These are phyloP conservation scores for Paracanthobrama guichenoti DNA, from an alignment of 2,113 vertebrate species.

Conservation along the genomic window DNA sequence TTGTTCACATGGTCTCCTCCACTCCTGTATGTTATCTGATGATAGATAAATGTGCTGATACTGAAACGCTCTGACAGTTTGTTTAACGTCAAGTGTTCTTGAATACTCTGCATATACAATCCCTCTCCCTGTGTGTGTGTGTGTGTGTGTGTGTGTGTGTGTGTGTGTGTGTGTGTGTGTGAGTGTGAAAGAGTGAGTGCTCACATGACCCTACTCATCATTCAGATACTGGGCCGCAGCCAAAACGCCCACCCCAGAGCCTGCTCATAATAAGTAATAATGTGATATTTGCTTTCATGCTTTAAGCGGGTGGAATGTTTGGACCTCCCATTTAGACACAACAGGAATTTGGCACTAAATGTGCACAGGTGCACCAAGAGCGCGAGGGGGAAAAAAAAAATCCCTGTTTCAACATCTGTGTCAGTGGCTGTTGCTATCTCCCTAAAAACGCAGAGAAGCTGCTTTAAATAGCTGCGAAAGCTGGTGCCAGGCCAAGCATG, in stretches of 20 bases:
- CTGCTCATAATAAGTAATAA: conserved; percentile 70
- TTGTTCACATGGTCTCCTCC: not conserved
- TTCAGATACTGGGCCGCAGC: conserved; percentile 66
- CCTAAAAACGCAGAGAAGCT: conserved; percentile 67
- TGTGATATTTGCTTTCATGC: conserved; percentile 76
- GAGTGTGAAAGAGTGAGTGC: conserved; percentile 52
- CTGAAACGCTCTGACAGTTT: conserved; percentile 32
- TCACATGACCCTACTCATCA: conserved; percentile 59
- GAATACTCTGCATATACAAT: conserved; percentile 13
- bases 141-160: not conserved
- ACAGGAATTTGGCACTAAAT: conserved; percentile 76
- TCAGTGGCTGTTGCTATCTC: conserved; percentile 71
- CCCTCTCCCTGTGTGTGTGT: not conserved
- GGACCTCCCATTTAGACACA: conserved; percentile 79
- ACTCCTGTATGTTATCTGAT: not conserved
- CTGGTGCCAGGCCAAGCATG: conserved; percentile 73
- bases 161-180: conserved; percentile 35
- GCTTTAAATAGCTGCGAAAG: conserved; percentile 72
- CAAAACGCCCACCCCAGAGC: conserved; percentile 61
- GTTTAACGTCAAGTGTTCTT: conserved; percentile 40
- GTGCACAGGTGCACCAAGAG: conserved; percentile 74
- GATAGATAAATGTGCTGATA: conserved; percentile 38
- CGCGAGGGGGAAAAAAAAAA: conserved; percentile 57
- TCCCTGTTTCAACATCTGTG: conserved; percentile 73
- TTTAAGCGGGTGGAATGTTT: conserved; percentile 72